A percentile compares a stretch with the other conserved stretches of the same genome.
Conservation (phyloP, 1,140 invertebrate species). For the Xylocopa sonorina region DNA sequence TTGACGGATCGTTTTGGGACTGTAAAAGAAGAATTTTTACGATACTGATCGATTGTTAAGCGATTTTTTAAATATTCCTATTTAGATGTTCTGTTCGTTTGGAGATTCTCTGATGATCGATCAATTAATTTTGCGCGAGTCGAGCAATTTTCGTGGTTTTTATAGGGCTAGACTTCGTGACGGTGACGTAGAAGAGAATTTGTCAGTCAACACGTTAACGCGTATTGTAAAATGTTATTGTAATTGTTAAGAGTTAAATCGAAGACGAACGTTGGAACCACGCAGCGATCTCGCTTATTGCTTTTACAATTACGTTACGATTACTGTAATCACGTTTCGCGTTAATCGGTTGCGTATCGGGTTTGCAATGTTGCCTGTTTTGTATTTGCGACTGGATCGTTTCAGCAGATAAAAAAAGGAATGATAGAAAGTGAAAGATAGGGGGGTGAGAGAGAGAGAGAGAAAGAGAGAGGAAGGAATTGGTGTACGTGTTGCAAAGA, state of each 20-base stretch:
- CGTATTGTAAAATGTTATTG: constrained; percentile 42
- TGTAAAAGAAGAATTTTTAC: too few relatives aligned
- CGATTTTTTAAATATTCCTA: too few relatives aligned
- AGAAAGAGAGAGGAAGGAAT: constrained; percentile 7
- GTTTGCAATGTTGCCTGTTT: constrained; percentile 42
- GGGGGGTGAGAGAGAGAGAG: background rate
- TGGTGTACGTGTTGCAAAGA: constrained; percentile 20
- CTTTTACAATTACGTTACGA: constrained; percentile 43
- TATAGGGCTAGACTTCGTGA: too few relatives aligned
- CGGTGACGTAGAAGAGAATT: background rate
- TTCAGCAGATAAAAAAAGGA: background rate
- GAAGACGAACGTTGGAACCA: constrained; percentile 9
- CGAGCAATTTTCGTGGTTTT: too few relatives aligned
- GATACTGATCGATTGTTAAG: too few relatives aligned
- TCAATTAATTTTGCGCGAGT: too few relatives aligned
- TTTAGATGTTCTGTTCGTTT: too few relatives aligned
- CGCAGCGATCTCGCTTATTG: constrained; percentile 26
- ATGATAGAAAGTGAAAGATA: too few relatives aligned
- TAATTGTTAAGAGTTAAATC: constrained; percentile 46
- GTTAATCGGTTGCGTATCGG: constrained; percentile 38
- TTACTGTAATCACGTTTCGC: constrained; percentile 40
- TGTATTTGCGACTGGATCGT: constrained; percentile 19
- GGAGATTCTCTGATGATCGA: too few relatives aligned
- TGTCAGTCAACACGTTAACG: constrained; percentile 9
- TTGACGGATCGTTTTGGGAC: too few relatives aligned